Percentiles rank a stretch among this genome's conserved stretches.
phyloP scores from a whole-genome alignment of 35 echinoderm and acorn worm genomes.

The Patiria miniata region DNA sequence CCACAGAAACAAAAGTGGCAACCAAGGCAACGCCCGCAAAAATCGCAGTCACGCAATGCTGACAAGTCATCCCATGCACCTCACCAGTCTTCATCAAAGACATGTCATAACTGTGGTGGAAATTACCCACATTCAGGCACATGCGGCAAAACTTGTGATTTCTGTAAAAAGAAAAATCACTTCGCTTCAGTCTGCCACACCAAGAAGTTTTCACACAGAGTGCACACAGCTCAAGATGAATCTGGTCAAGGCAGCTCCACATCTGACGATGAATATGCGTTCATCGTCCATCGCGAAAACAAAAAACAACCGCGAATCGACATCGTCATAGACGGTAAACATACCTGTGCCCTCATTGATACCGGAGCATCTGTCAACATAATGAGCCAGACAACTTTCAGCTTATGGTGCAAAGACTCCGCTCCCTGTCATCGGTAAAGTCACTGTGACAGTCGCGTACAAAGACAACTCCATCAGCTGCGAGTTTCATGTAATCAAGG shows the following conservation, averaged over 20 bases:
- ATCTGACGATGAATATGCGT: constrained; percentile 29
- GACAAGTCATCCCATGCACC: background rate
- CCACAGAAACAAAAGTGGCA: too few species aligned
- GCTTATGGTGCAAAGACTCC: constrained; percentile 71
- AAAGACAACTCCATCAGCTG: constrained; percentile 24
- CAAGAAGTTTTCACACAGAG: too few species aligned
- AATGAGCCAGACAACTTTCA: constrained; percentile 64
- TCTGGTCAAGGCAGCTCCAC: too few species aligned
- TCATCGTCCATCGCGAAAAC: constrained; percentile 1
- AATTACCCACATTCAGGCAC: constrained; percentile 30
- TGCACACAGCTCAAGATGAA: too few species aligned
- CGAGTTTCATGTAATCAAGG: constrained; percentile 59
- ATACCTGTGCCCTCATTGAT: constrained; percentile 49
- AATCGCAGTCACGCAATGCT: background rate
- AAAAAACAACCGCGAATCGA: constrained; percentile 22
- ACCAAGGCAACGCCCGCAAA: too few species aligned
- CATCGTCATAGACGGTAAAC: background rate
- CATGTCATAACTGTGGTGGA: constrained; percentile 40
- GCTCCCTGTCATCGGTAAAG: constrained; percentile 60
- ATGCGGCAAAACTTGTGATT: constrained; percentile 40
- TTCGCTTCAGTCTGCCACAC: too few species aligned
- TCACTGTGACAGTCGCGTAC: constrained; percentile 24
- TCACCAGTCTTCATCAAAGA: too few species aligned
- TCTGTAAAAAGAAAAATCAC: too few species aligned
- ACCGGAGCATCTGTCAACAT: constrained; percentile 78